A percentile compares a stretch with the other conserved stretches of the same genome.
phyloP scores from a whole-genome alignment of 1,140 invertebrate genomes.

The Heliconius nattereri region DNA sequence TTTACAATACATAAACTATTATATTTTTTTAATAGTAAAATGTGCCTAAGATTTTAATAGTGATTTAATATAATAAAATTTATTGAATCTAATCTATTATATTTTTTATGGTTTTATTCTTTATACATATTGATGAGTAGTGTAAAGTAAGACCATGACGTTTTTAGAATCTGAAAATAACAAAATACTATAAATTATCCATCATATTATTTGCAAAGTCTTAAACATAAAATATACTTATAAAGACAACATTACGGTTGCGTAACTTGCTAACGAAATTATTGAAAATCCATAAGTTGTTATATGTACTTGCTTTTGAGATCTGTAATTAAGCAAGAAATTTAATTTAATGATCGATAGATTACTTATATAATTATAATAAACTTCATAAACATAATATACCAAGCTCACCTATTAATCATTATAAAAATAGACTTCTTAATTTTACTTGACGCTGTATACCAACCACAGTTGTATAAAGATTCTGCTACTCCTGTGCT shows the following conservation, averaged over 20 bases:
- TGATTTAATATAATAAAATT: background rate
- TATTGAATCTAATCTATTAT: background rate
- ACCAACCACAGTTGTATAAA: slow-evolving; percentile 61
- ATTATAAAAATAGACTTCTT: slow-evolving; percentile 56
- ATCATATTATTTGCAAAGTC: background rate
- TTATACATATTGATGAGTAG: slow-evolving; percentile 56
- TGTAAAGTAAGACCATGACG: slow-evolving; percentile 48
- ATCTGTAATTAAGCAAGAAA: slow-evolving; percentile 43
- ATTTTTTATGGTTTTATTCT: slow-evolving; percentile 28
- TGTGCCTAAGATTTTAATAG: background rate
- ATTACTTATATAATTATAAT: too few relatives aligned
- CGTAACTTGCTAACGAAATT: slow-evolving; percentile 56
- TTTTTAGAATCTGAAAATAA: slow-evolving; percentile 50
- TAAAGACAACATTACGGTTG: slow-evolving; percentile 47
- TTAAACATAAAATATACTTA: background rate
- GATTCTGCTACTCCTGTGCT: slow-evolving; percentile 52
- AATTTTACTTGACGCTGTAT: slow-evolving; percentile 47
- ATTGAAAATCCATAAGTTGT: slow-evolving; percentile 67
- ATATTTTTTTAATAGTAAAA: too few relatives aligned
- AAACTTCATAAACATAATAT: background rate
- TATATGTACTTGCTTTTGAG: slow-evolving; percentile 56
- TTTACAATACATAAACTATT: background rate
- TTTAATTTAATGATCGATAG: slow-evolving; percentile 1
- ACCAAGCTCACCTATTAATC: slow-evolving; percentile 51
- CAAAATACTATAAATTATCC: slow-evolving; percentile 1